Conservation (phyloP, 1,140 invertebrate species). For the Lethocerus indicus region DNA sequence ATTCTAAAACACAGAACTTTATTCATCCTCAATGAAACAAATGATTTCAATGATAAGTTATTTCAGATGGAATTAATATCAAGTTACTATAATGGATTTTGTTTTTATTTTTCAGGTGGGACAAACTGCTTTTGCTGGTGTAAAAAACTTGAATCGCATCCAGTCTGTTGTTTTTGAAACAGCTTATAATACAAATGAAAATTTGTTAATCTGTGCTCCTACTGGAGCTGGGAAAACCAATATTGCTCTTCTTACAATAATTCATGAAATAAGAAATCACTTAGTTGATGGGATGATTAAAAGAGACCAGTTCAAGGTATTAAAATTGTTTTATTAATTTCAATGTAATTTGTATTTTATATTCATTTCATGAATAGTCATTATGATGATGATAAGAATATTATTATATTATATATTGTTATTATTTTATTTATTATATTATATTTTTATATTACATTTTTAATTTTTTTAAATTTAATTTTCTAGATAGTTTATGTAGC, state of each 20-base stretch:
- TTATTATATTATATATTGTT: background rate
- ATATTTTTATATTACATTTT: background rate
- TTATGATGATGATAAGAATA: background rate
- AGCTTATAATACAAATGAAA: conserved; percentile 94
- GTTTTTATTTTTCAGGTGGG: conserved; percentile 39
- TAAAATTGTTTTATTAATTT: conserved; percentile 2
- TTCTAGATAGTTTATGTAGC: conserved; percentile 91
- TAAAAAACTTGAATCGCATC: conserved; percentile 78
- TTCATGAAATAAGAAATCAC: conserved; percentile 78
- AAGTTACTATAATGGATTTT: conserved; percentile 7
- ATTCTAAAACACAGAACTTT: no score
- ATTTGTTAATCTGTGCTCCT: conserved; percentile 88
- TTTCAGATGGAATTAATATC: no score
- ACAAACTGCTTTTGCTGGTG: conserved; percentile 69
- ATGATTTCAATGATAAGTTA: background rate
- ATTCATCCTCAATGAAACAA: no score
- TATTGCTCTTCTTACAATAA: conserved; percentile 83
- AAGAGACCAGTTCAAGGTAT: conserved; percentile 85
- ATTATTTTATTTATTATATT: background rate
- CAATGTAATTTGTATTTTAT: background rate
- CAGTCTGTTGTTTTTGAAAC: conserved; percentile 91
- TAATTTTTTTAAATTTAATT: background rate
- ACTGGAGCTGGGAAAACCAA: conserved; percentile 98
- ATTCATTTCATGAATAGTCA: background rate
- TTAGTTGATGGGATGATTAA: conserved; percentile 62